Percentiles rank a stretch among this genome's conserved stretches.
Evolutionary conservation across 2,113 vertebrate species (phyloP).

Genomic region (Ochotona curzoniae): DNA sequence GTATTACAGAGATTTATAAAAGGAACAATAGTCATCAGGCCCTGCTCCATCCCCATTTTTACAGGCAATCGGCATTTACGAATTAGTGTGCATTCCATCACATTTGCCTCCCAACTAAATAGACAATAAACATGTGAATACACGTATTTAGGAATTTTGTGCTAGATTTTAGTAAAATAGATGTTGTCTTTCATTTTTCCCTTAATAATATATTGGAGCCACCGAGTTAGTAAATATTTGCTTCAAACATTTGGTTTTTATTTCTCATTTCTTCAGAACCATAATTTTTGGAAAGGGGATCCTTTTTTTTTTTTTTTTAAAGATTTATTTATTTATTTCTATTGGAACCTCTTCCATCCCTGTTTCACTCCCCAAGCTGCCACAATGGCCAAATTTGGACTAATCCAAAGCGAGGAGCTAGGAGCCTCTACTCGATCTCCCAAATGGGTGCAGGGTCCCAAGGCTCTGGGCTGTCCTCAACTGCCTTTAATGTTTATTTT

Average conservation of each 20-base stretch:
- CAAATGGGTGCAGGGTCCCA: no score
- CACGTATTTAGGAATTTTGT: background rate
- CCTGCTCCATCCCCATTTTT: background rate
- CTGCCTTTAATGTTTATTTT: background rate
- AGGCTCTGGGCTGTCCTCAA: no score
- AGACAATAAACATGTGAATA: background rate
- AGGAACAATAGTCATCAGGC: background rate
- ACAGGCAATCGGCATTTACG: background rate
- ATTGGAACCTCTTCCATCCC: no score
- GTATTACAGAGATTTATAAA: background rate
- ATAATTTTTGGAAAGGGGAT: no score
- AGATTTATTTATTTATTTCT: no score
- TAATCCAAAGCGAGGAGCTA: no score
- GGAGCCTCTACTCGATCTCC: no score
- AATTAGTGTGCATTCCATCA: background rate
- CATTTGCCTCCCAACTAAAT: background rate
- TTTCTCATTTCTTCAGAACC: constrained; percentile 26
- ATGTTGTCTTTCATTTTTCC: constrained; percentile 32
- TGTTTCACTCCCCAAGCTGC: no score
- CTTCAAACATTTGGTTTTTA: background rate
- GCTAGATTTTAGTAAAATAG: background rate
- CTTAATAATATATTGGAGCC: background rate
- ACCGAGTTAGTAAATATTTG: background rate
- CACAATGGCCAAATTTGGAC: no score
- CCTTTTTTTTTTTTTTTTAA: no score